These are phyloP conservation scores for Mechanitis messenoides DNA, from an alignment of 2,888 invertebrate species.

Conservation along the genomic window DNA sequence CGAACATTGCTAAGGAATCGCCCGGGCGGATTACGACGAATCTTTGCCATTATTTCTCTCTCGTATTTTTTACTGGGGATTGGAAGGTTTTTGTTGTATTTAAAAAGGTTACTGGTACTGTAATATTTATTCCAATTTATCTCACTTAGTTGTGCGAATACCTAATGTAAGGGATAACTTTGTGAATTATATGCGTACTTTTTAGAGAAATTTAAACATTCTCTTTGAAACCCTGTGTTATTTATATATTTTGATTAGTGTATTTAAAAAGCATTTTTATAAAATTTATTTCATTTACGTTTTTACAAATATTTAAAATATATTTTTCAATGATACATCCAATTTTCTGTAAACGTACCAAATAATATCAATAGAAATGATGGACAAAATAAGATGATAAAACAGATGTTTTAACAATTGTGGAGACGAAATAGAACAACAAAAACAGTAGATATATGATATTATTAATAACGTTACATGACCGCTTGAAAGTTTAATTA, in stretches of 20 bases:
- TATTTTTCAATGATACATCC: too few relatives aligned
- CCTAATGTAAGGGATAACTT: conserved; percentile 1
- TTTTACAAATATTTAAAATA: too few relatives aligned
- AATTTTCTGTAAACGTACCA: too few relatives aligned
- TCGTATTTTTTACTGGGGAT: conserved; percentile 22
- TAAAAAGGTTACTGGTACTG: conserved; percentile 6
- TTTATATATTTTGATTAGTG: neutral
- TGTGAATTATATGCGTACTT: neutral
- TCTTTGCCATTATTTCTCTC: conserved; percentile 25
- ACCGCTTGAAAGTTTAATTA: neutral
- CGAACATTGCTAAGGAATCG: conserved; percentile 43
- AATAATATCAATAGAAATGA: too few relatives aligned
- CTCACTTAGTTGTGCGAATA: conserved; percentile 3
- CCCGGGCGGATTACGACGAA: conserved; percentile 29
- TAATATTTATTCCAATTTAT: conserved; percentile 6
- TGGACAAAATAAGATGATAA: too few relatives aligned
- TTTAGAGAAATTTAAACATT: neutral
- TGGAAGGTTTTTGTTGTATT: conserved; percentile 15
- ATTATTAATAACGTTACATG: too few relatives aligned
- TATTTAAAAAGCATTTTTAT: too few relatives aligned
- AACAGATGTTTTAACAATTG: too few relatives aligned
- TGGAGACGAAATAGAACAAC: too few relatives aligned
- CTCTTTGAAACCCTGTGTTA: neutral
- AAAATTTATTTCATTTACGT: too few relatives aligned
- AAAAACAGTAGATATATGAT: too few relatives aligned